Evolutionary conservation across 1,140 invertebrate species (phyloP).

Genomic region (Tetragnatha versicolor): DNA sequence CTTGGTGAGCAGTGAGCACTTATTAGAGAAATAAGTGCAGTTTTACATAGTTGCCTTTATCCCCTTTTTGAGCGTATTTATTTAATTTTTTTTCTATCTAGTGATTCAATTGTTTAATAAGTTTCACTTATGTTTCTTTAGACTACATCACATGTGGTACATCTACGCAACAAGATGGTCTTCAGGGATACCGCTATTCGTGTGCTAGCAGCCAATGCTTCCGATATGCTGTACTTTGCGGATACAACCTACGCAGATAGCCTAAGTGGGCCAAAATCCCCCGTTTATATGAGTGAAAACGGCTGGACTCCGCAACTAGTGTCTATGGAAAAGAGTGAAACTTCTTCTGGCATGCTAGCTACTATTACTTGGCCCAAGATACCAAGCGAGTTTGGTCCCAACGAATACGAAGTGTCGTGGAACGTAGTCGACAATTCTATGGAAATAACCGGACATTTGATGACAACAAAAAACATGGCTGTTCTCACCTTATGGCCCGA

Average conservation of each 20-base stretch:
- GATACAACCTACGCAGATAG: conserved; percentile 19
- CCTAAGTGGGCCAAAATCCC: background rate
- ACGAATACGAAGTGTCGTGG: conserved; percentile 80
- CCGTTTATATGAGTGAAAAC: background rate
- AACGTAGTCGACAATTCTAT: conserved; percentile 75
- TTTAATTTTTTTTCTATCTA: no score
- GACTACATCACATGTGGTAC: conserved; percentile 9
- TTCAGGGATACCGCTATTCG: conserved; percentile 8
- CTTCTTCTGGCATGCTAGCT: conserved; percentile 48
- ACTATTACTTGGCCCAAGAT: conserved; percentile 58
- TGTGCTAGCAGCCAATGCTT: conserved; percentile 18
- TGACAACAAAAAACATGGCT: conserved; percentile 78
- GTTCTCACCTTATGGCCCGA: conserved; percentile 81
- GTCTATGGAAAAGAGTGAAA: conserved; percentile 5
- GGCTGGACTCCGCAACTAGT: conserved; percentile 46
- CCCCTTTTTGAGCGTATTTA: no score
- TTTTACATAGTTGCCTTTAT: no score
- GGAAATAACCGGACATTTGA: conserved; percentile 82
- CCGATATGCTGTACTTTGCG: background rate
- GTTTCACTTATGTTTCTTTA: conserved; percentile 1
- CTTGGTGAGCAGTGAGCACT: no score
- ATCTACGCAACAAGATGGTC: background rate
- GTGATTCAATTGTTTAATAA: no score
- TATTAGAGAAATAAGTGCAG: no score
- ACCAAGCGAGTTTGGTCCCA: conserved; percentile 57